A percentile compares a stretch with the other conserved stretches of the same genome.
phyloP scores from a whole-genome alignment of 2,113 vertebrate genomes.

The Lampris megalopsis region DNA sequence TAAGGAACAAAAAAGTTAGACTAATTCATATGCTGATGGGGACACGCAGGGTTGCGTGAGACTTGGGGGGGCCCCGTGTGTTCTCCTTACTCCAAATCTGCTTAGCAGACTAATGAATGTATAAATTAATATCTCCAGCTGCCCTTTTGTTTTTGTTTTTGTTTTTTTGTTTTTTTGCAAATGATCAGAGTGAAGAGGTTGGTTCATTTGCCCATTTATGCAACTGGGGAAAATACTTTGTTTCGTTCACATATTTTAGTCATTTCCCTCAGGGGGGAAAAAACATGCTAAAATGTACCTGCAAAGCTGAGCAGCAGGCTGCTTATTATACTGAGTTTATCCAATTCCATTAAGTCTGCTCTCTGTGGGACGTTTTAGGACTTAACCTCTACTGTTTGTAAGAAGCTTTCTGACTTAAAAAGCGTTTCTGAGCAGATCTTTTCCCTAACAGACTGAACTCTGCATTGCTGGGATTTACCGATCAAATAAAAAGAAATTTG shows the following conservation, averaged over 20 bases:
- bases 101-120: not conserved
- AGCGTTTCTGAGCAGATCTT: conserved; percentile 36
- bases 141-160: too few relatives aligned
- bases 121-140: too few relatives aligned
- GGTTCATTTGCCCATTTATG: too few relatives aligned
- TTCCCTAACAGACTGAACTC: conserved; percentile 32
- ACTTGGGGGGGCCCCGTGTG: conserved; percentile 22
- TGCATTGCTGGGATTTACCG: not conserved
- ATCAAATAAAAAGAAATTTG: not conserved
- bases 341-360: conserved; percentile 8
- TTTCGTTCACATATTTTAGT: too few relatives aligned
- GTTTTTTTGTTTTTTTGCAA: too few relatives aligned
- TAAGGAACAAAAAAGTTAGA: conserved; percentile 45
- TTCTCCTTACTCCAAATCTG: conserved; percentile 17
- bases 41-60: conserved; percentile 18
- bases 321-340: conserved; percentile 50
- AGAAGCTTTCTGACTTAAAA: conserved; percentile 58
- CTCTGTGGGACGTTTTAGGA: conserved; percentile 27
- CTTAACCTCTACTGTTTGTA: conserved; percentile 13
- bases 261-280: too few relatives aligned
- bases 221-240: too few relatives aligned
- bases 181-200: too few relatives aligned
- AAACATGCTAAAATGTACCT: too few relatives aligned
- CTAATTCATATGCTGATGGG: conserved; percentile 64
- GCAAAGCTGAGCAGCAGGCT: not conserved